Evolutionary conservation across 2,113 vertebrate species (phyloP), one percentile per base, ranked within the genome.

Genomic region (Hemibagrus wyckioides): DNA sequence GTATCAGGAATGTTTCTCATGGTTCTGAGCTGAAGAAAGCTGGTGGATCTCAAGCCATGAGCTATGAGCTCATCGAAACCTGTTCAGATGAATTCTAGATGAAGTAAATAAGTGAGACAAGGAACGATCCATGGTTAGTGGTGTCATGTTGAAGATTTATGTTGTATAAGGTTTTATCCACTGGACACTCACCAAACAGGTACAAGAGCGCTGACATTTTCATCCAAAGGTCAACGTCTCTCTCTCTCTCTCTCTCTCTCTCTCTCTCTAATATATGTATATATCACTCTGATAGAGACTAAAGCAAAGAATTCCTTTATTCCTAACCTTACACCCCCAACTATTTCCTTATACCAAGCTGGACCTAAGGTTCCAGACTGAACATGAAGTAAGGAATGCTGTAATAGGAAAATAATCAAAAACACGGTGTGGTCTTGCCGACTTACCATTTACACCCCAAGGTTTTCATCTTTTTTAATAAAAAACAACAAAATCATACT

Each of bases 211-310:
- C 92, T 96, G 95, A 94, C 94, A 95, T 95, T 95, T 95, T 94
- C 95, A 94, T 94, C 91, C 95, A 97, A 97, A 97, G 96, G 96
- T 97, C 96, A 96, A 88, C 90, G 91, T 93, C 96, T 92, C 95
- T 96, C 96, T 96, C 94, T 96, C 95, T 95, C 96, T 94, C 93
- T 94, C 91, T 89, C 96, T 96, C 94, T 96, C 95, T 95, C 96
- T 94, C 93, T 94, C 92, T 93, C 96, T 92, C 94, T 56, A 4
- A 14, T 65, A 65, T 65, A 30, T 65, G 13, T 30, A 63, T 59
- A 67, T 67, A 30, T 73, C 50, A 92, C 96, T 95, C 96, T 96
- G 95, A 95, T 94, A 95, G 94, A 95, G 95, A 95, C 95, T 94
- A 80, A 85, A 88, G 67, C 90, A 88, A 61, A 76, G 88, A 88